These are phyloP conservation scores for Himalopsyche japonica DNA, from an alignment of 2,888 invertebrate species.

Conservation along the genomic window DNA sequence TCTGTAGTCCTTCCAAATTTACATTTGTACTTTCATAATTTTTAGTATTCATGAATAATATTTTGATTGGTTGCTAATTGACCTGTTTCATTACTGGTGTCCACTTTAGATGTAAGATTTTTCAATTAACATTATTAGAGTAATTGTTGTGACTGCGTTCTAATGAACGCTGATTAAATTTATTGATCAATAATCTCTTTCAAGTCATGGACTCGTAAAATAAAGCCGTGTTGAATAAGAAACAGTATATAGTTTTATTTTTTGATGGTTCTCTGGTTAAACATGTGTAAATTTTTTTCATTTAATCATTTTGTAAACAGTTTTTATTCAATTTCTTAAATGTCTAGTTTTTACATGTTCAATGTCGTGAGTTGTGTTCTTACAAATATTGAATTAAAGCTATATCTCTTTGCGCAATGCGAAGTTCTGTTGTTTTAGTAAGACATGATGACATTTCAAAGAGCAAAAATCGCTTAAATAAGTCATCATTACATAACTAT, in stretches of 20 bases:
- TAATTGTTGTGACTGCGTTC: background rate
- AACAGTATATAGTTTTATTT: constrained; percentile 1
- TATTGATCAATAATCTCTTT: background rate
- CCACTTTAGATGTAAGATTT: constrained; percentile 6
- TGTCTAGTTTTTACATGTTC: constrained; percentile 1
- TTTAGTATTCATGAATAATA: background rate
- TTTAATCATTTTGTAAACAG: background rate
- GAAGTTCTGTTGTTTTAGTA: constrained; percentile 19
- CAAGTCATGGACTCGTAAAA: background rate
- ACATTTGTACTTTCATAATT: background rate
- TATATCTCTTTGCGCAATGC: constrained; percentile 19
- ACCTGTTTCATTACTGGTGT: background rate
- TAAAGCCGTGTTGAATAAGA: background rate
- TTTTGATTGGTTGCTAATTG: background rate
- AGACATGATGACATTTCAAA: constrained; percentile 7
- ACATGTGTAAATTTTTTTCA: background rate
- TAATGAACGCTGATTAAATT: background rate
- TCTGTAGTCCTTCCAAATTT: background rate
- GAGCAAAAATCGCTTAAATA: background rate
- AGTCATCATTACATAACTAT: constrained; percentile 24
- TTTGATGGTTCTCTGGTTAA: background rate
- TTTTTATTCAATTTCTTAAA: background rate
- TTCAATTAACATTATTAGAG: constrained; percentile 5
- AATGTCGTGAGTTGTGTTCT: constrained; percentile 9
- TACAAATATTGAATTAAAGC: constrained; percentile 10